Percentiles rank a stretch among this genome's conserved stretches.
These are phyloP conservation scores for Drosophila kanekoi DNA, from an alignment of 2,888 invertebrate genomes.

Conservation along the genomic window DNA sequence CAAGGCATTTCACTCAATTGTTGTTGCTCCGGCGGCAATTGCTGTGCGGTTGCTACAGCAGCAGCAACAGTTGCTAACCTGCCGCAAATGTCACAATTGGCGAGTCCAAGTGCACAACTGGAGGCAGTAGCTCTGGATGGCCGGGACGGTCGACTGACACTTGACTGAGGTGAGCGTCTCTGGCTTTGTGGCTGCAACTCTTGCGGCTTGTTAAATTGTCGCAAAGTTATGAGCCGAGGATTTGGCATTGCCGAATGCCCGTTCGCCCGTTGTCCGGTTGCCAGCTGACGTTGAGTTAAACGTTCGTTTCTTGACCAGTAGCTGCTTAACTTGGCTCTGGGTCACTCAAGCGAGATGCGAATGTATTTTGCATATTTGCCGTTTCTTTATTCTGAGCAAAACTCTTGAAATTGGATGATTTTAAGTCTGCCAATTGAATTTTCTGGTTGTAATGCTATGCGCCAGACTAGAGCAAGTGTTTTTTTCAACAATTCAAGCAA, in stretches of 20 bases:
- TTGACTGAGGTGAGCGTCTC: conserved; percentile 44
- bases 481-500: no score
- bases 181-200: conserved; percentile 41
- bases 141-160: conserved; percentile 43
- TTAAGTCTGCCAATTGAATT: background rate
- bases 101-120: conserved; percentile 32
- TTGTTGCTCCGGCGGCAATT: conserved; percentile 67
- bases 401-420: background rate
- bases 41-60: conserved; percentile 63
- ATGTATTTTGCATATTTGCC: conserved; percentile 19
- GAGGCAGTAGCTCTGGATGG: conserved; percentile 14
- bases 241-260: conserved; percentile 37
- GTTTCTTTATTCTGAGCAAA: background rate
- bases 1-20: conserved; percentile 76
- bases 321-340: conserved; percentile 42
- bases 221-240: conserved; percentile 69
- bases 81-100: conserved; percentile 74
- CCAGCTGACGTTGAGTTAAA: conserved; percentile 44
- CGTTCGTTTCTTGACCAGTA: background rate
- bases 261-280: conserved; percentile 8
- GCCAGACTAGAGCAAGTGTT: no score
- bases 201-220: conserved; percentile 72
- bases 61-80: conserved; percentile 58
- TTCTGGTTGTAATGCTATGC: conserved; percentile 3
- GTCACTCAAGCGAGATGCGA: conserved; percentile 53